A percentile compares a stretch with the other conserved stretches of the same genome.
phyloP scores from a whole-genome alignment of 1,140 invertebrate species.

The Sinonovacula constricta region DNA sequence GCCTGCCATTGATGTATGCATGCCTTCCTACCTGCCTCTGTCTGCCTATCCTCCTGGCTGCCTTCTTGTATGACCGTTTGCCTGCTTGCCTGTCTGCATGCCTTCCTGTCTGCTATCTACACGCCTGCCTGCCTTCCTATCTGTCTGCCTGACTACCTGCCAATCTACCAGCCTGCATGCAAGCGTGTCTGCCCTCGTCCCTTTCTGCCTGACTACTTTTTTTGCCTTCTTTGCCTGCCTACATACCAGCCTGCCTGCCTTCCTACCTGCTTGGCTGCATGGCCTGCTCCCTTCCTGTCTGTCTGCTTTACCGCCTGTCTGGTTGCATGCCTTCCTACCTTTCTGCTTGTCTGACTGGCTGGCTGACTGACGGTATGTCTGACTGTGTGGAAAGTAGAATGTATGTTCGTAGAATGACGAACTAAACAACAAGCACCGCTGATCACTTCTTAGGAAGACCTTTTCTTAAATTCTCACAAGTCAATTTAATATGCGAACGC shows the following conservation, averaged over 20 bases:
- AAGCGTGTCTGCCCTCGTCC: neutral
- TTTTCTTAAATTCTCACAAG: too few species aligned
- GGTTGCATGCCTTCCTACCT: neutral
- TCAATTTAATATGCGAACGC: too few species aligned
- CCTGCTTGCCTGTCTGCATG: neutral
- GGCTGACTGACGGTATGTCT: too few species aligned
- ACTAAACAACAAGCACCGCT: too few species aligned
- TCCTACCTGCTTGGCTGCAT: neutral
- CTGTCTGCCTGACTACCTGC: neutral
- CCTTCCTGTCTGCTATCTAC: neutral
- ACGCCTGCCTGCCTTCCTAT: neutral
- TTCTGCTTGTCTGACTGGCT: neutral
- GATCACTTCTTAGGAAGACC: too few species aligned
- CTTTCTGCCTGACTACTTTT: neutral
- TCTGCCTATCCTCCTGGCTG: neutral
- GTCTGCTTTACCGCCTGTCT: neutral
- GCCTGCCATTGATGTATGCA: neutral
- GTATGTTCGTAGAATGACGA: too few species aligned
- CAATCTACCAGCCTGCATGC: neutral
- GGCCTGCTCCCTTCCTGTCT: neutral
- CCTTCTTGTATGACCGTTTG: neutral
- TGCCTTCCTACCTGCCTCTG: neutral
- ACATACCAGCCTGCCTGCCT: neutral
- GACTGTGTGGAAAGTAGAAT: too few species aligned
- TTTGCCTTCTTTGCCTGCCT: conserved; percentile 1